Base-by-base conservation (phyloP, 2,113 vertebrate species). In the Tretioscincus oriximinensis region DNA sequence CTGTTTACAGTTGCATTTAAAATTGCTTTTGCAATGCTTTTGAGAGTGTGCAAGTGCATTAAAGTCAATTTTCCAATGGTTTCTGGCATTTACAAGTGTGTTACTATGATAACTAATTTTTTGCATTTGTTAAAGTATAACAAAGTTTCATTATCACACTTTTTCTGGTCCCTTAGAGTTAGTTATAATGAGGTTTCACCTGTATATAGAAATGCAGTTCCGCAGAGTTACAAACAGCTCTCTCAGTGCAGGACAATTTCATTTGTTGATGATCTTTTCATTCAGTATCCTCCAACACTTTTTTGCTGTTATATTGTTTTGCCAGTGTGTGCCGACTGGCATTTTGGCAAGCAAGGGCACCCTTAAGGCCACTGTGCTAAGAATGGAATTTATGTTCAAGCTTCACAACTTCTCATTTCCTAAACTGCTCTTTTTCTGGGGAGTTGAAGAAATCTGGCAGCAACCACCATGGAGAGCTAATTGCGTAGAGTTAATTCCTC, bases 391-490 rank as follows among this genome's bases (percentile, higher is more conserved):
- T 0, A 29, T 1, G n/a, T 81, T 85, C 68, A 87, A 0, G 2
- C 66, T 47, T 67, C 45, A 54, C 60, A 58, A 80, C 69, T 76
- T 69, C 88, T 70, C 26, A 0, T 5, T 63, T 35, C 66, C 10
- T n/a, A 35, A 83, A 29, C 60, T 85, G 77, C 29, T 69, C 54
- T 41, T 70, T 1, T 28, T 81, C 78, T 82, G 24, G 0, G 6
- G 41, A 26, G 61, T 67, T 72, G 67, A 72, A 41, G 74, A 4
- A 85, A 10, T 74, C 75, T 87, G 81, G 85, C 81, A 90, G 41
- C 16, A 75, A 51, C 29, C 61, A 82, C 67, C 22, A 3, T 20
- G 29, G 63, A 66, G 84, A 90, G 77, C 69, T 88, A 82, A 60
- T 31, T 87, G n/a, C 64, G 77, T 28, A 80, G 45, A 41, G 65